These are phyloP conservation scores for Hyles euphorbiae DNA, from an alignment of 1,140 invertebrate species.

Conservation along the genomic window DNA sequence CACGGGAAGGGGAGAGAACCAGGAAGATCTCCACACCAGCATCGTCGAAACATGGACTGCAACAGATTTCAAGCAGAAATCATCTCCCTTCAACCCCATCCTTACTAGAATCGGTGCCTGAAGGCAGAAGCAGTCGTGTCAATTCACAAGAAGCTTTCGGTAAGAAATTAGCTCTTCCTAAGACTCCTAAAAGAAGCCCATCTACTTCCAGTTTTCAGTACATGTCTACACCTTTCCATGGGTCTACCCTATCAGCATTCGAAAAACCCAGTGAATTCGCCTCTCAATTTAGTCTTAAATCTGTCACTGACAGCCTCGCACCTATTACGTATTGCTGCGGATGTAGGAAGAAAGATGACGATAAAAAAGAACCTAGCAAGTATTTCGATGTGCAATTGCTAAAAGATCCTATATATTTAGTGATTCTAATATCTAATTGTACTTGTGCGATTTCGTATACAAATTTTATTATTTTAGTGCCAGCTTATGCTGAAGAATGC, in stretches of 20 bases:
- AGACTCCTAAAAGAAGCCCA: constrained; percentile 79
- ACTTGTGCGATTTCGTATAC: constrained; percentile 91
- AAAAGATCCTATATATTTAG: constrained; percentile 86
- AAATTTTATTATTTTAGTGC: constrained; percentile 88
- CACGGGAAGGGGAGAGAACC: constrained; percentile 34
- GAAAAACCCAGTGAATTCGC: constrained; percentile 84
- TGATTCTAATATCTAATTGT: constrained; percentile 88
- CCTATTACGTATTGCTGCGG: constrained; percentile 65
- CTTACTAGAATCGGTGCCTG: constrained; percentile 55
- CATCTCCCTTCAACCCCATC: constrained; percentile 52
- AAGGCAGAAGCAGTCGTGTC: constrained; percentile 47
- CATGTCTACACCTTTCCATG: constrained; percentile 88
- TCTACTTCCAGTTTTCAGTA: constrained; percentile 89
- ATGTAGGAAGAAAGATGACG: constrained; percentile 59
- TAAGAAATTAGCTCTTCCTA: constrained; percentile 47
- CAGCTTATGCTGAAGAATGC: constrained; percentile 82
- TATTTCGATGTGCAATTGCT: constrained; percentile 86
- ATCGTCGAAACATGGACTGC: constrained; percentile 46
- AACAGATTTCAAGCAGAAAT: constrained; percentile 54
- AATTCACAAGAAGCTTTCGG: constrained; percentile 55
- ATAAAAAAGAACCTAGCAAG: constrained; percentile 75
- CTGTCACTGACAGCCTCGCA: constrained; percentile 76
- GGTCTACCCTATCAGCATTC: constrained; percentile 85
- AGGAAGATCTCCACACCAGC: constrained; percentile 62
- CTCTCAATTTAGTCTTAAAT: constrained; percentile 85